Evolutionary conservation across 2,113 vertebrate species (phyloP).

Genomic region (Chauna torquata): DNA sequence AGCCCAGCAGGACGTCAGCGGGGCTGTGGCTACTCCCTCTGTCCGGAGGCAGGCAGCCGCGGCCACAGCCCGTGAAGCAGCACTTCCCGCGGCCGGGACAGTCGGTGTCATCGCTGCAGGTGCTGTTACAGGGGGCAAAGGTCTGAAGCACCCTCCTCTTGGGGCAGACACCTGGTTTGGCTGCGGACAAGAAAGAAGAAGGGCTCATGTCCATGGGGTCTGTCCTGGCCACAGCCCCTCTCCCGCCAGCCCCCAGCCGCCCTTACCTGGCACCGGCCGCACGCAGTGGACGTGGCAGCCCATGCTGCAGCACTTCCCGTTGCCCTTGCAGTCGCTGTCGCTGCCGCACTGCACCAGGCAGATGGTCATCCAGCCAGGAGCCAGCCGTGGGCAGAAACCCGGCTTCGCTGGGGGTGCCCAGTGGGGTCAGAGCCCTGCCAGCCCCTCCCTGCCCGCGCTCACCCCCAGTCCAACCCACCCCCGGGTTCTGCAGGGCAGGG

Average conservation of each 20-base stretch:
- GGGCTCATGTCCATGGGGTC: fast-evolving
- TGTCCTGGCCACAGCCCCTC: fast-evolving
- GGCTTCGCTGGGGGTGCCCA: neutral
- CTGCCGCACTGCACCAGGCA: fast-evolving
- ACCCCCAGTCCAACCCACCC: neutral
- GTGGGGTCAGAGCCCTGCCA: neutral
- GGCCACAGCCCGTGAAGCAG: neutral
- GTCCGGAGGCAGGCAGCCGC: fast-evolving
- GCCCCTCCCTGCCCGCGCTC: neutral
- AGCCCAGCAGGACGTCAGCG: neutral
- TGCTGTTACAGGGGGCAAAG: neutral
- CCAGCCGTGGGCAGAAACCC: neutral
- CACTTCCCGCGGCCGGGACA: neutral
- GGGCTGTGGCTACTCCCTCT: fast-evolving
- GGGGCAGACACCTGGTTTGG: neutral
- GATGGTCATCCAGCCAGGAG: fast-evolving
- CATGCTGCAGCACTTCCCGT: fast-evolving
- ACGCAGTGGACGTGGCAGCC: fast-evolving
- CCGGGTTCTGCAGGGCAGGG: neutral
- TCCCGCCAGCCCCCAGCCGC: fast-evolving
- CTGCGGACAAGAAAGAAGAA: neutral
- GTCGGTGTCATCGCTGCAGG: neutral
- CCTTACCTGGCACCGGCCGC: neutral
- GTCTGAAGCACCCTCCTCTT: neutral
- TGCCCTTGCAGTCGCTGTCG: fast-evolving